Evolutionary conservation across 2,888 invertebrate species (phyloP).

Genomic region (Leistus spinibarbis): DNA sequence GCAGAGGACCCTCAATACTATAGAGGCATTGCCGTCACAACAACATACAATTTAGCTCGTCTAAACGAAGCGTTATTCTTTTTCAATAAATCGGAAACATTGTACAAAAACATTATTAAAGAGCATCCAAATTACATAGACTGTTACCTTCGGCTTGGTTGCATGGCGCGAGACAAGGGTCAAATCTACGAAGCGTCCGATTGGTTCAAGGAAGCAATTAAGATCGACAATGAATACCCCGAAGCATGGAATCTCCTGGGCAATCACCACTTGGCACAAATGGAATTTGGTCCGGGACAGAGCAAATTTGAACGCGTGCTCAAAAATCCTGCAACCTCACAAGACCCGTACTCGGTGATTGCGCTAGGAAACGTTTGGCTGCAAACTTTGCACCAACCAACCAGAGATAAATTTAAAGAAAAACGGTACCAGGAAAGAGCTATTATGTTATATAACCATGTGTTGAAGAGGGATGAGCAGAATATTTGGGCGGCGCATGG

Average conservation of each 20-base stretch:
- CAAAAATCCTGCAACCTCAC: slow-evolving; percentile 82
- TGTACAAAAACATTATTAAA: slow-evolving; percentile 95
- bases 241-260: slow-evolving; percentile 98
- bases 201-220: slow-evolving; percentile 98
- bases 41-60: slow-evolving; percentile 94
- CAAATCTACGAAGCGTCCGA: slow-evolving; percentile 99
- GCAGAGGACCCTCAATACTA: slow-evolving; percentile 90
- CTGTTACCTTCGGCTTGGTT: slow-evolving; percentile 88
- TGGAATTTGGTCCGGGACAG: slow-evolving; percentile 97
- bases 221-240: slow-evolving; percentile 94
- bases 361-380: slow-evolving; percentile 99
- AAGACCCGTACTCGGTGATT: slow-evolving; percentile 94
- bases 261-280: slow-evolving; percentile 95
- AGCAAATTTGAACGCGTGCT: slow-evolving; percentile 98
- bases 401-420: slow-evolving; percentile 92
- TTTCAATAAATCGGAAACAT: slow-evolving; percentile 92
- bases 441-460: slow-evolving; percentile 89
- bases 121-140: slow-evolving; percentile 99
- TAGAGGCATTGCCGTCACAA: slow-evolving; percentile 94
- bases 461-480: slow-evolving; percentile 85
- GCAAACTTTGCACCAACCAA: slow-evolving; percentile 93
- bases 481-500: slow-evolving; percentile 99
- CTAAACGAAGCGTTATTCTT: slow-evolving; percentile 91
- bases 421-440: slow-evolving; percentile 96
- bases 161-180: slow-evolving; percentile 98